Conservation (phyloP, 1,140 invertebrate species). For the Ceratosolen solmsi region DNA sequence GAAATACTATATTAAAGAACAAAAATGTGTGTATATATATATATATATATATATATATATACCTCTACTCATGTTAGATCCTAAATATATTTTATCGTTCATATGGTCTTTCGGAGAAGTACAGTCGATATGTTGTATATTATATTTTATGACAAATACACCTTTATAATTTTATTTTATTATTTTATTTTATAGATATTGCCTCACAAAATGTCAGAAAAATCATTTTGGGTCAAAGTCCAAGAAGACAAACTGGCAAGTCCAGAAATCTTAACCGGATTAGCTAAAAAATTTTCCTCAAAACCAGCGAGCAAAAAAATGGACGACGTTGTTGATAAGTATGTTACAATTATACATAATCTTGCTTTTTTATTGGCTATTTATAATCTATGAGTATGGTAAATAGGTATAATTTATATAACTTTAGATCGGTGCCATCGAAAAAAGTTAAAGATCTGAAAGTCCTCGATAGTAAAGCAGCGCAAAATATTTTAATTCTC, state of each 20-base stretch:
- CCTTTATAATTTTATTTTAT: too few species aligned
- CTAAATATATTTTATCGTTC: too few species aligned
- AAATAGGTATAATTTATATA: slow-evolving; percentile 29
- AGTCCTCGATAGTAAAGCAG: slow-evolving; percentile 92
- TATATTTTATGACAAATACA: too few species aligned
- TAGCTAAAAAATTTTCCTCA: slow-evolving; percentile 91
- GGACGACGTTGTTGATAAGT: slow-evolving; percentile 83
- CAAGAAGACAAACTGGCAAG: slow-evolving; percentile 93
- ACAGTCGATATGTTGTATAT: too few species aligned
- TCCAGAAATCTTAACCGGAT: slow-evolving; percentile 86
- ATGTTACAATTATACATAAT: slow-evolving; percentile 60
- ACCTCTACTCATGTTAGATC: too few species aligned
- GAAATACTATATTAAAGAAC: too few species aligned
- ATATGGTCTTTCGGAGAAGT: too few species aligned
- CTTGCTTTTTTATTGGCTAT: background rate
- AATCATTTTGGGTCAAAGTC: slow-evolving; percentile 95
- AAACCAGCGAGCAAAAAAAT: slow-evolving; percentile 84
- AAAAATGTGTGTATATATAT: too few species aligned
- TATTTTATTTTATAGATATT: slow-evolving; percentile 75
- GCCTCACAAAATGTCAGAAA: slow-evolving; percentile 91
- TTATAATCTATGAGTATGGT: background rate
- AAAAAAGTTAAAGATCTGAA: slow-evolving; percentile 94
- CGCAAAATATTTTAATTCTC: slow-evolving; percentile 96
- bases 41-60: too few species aligned
- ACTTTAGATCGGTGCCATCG: slow-evolving; percentile 75